Evolutionary conservation across 2,888 invertebrate species (phyloP).

Genomic region (Melanchra persicariae): DNA sequence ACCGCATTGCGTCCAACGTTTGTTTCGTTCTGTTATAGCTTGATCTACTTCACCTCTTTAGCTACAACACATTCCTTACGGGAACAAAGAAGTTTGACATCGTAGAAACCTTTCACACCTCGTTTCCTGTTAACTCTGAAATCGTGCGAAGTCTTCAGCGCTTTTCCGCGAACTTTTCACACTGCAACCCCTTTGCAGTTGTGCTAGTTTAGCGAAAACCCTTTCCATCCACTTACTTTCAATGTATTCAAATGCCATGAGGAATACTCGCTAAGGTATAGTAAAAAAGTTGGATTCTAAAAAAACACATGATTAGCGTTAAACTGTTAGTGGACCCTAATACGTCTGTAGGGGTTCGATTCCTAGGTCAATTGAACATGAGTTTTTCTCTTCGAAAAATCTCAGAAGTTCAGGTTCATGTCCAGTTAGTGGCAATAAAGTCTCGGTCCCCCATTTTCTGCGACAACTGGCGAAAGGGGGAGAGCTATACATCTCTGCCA

Average conservation of each 20-base stretch:
- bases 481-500: neutral
- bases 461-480: neutral
- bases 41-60: neutral
- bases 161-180: constrained; percentile 23
- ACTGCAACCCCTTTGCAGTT: constrained; percentile 14
- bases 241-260: neutral
- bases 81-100: neutral
- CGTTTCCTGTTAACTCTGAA: constrained; percentile 9
- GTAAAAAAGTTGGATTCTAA: no score
- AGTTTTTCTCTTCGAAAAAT: neutral
- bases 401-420: neutral
- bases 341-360: neutral
- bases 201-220: neutral
- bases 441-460: neutral
- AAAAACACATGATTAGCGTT: neutral
- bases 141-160: neutral
- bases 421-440: neutral
- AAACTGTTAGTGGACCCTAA: neutral
- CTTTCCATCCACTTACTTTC: neutral
- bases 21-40: constrained; percentile 17
- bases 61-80: neutral
- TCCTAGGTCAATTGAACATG: neutral
- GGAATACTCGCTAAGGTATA: no score
- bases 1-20: constrained; percentile 46
- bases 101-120: neutral